Evolutionary conservation across 1,140 invertebrate genomes (phyloP), one percentile per base, ranked within the genome.

Genomic region (Achroia grisella): DNA sequence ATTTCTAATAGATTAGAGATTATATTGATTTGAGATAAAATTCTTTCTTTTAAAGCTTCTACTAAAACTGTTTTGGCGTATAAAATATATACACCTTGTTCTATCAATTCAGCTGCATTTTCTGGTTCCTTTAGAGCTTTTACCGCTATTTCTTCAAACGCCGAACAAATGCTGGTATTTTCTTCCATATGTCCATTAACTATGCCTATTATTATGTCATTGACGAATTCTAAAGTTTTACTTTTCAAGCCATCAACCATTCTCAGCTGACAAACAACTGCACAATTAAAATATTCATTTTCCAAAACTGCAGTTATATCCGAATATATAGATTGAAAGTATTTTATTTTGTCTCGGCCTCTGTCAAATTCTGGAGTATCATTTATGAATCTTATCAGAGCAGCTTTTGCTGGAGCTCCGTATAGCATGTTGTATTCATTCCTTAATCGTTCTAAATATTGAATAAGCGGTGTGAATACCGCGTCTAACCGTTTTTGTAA

Each of bases 81-180:
- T 40, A 91, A 81, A 85, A 91, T 92, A 62, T 90, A 92, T 40
- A 90, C 86, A 1, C 90, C 91, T 67, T 88, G 86, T 54, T 91
- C 91, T n/a, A 94, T 80, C 17, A 95, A 83, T 65, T 94, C 90
- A 55, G 90, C 90, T 0, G 93, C 93, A 15, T 90, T 91, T 51
- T 83, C 80, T 1, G 93, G 93, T 62, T 90, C 88, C 52, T 88
- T 87, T 1, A 91, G 62, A 2, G 91, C 90, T 51, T 71, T 88
- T 13, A 72, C 67, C 52, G 87, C 86, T 31, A 93, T 87, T 13
- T 82, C 83, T 75, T 92, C 88, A 59, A 93, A 93, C 44, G 79
- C 83, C 1, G 74, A 56, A 56, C 91, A 92, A 46, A 93, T 93
- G 28, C 88, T 84, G 8, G 88, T 66, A 75, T 92, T 91, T 36